These are phyloP conservation scores for Pseudomyrmex flavicornis DNA, from an alignment of 1,140 invertebrate genomes.

Conservation along the genomic window DNA sequence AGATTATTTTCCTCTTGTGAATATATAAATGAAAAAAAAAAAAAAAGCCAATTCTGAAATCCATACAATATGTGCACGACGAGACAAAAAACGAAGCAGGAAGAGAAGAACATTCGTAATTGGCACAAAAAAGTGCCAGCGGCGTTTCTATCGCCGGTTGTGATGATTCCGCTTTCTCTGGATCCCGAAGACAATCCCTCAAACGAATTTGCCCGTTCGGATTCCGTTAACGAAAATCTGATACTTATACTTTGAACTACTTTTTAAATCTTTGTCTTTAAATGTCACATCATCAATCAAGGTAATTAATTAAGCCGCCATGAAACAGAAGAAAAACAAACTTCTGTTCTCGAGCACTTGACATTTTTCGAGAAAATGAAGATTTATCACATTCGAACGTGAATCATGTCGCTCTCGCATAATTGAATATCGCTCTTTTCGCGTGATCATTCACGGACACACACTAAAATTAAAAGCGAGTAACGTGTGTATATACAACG, in stretches of 20 bases:
- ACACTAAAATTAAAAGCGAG: conserved; percentile 43
- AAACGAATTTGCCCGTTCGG: too few relatives aligned
- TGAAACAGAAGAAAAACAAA: too few relatives aligned
- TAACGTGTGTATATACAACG: too few relatives aligned
- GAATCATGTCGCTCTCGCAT: too few relatives aligned
- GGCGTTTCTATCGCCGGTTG: not conserved
- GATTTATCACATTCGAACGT: not conserved
- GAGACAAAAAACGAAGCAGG: not conserved
- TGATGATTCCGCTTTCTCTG: conserved; percentile 6
- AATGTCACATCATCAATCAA: too few relatives aligned
- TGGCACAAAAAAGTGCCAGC: conserved; percentile 9
- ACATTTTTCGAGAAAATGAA: not conserved
- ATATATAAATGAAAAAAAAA: too few relatives aligned
- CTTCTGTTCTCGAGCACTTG: not conserved
- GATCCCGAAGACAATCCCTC: too few relatives aligned
- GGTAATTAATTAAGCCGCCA: too few relatives aligned
- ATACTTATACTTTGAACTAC: too few relatives aligned
- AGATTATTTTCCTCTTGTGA: too few relatives aligned
- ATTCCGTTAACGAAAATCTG: too few relatives aligned
- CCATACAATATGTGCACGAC: not conserved
- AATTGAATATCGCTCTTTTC: not conserved
- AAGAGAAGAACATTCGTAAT: not conserved
- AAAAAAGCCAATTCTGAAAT: not conserved
- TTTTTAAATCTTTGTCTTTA: too few relatives aligned
- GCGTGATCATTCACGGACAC: not conserved